A percentile compares a stretch with the other conserved stretches of the same genome.
phyloP scores from a whole-genome alignment of 2,113 vertebrate species.

The Poeciliopsis turrubarensis region DNA sequence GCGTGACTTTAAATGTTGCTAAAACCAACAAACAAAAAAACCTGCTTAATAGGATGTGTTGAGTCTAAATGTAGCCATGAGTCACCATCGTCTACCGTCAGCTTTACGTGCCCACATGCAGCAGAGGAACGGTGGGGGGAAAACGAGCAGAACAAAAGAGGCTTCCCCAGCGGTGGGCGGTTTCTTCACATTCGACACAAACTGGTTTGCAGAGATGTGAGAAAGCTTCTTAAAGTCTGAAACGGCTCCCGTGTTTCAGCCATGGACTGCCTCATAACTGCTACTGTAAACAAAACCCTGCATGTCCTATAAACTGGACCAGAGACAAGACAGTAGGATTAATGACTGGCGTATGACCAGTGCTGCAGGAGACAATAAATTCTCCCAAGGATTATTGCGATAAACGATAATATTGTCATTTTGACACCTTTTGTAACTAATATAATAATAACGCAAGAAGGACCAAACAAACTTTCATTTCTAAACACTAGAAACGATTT shows the following conservation, averaged over 20 bases:
- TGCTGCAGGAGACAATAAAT: no score
- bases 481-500: no score
- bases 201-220: background rate
- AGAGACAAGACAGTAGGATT: no score
- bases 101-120: slow-evolving; percentile 45
- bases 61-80: slow-evolving; percentile 46
- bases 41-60: slow-evolving; percentile 26
- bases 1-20: background rate
- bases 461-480: no score
- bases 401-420: no score
- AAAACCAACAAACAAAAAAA: background rate
- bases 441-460: no score
- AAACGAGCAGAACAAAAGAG: background rate
- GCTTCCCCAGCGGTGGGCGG: no score
- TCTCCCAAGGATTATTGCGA: no score
- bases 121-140: slow-evolving; percentile 5
- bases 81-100: slow-evolving; percentile 18
- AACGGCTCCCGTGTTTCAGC: background rate
- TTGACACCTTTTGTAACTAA: no score
- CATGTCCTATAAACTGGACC: background rate
- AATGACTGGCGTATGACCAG: no score
- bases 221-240: background rate
- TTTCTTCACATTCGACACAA: background rate
- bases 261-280: background rate
- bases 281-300: background rate